Evolutionary conservation across 2,113 vertebrate species (phyloP), one percentile per base, ranked within the genome.

Genomic region (Gallinago jamesoni): DNA sequence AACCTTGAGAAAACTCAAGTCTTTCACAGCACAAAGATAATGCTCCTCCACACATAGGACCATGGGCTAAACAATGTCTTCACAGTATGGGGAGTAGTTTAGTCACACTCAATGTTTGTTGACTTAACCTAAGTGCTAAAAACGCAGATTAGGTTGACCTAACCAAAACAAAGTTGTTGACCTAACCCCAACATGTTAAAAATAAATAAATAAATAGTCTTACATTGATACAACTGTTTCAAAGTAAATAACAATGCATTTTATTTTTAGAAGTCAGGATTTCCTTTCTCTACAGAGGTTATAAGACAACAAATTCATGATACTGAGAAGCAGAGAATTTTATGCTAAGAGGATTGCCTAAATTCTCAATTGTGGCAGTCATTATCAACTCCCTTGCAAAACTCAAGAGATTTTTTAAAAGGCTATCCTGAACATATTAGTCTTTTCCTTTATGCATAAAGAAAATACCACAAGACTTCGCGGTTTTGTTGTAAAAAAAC

Each of bases 191-290:
- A 63, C 15, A 13, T 11, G 15, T 37, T 50, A 52, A 48, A 64
- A 48, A 48, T 48, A 88, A 85, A 87, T 25, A 75, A 88, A 53
- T 27, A 64, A 74, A 27, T 30, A 66, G 3, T 35, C 56, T 56
- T 56, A 81, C 4, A 35, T 21, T 35, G 37, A 67, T 16, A 30
- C 9, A 73, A 30, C 17, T 28, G 22, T 43, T 77, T 31, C 52
- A 74, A 81, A 39, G 76, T 62, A 79, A 96, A 96, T 94, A 97
- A 95, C 90, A 70, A 69, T 37, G 53, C 31, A 60, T 41, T 97
- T 96, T 97, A 97, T 92, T 97, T 98, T 97, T 98, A 97, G 94
- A 96, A 93, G 52, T 64, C 94, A 97, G 97, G 96, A 97, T 96
- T 98, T 98, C 96, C 96, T 96, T 93, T 96, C 68, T 81, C 56